Base-by-base conservation (phyloP, 2,113 vertebrate genomes). In the Castor canadensis region DNA sequence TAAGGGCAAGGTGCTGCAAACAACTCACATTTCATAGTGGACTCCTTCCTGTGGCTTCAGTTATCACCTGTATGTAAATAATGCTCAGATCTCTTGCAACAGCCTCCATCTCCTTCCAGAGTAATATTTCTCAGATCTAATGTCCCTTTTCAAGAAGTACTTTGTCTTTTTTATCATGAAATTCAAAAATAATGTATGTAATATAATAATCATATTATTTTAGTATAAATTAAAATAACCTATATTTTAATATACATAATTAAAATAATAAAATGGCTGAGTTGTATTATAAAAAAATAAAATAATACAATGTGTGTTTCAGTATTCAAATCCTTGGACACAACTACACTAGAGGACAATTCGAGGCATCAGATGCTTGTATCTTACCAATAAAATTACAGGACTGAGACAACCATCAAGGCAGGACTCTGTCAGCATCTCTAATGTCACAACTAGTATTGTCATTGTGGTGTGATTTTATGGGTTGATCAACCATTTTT, bases 81-180 rank as follows among this genome's bases (percentile, higher is more conserved):
- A 49, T 32, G 62, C 87, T 56, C 82, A 40, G 20, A 66, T 56
- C 45, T 86, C 26, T 91, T 60, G 13, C 10, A 11, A 60, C 20
- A 38, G 49, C 49, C 45, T 95, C 17, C 28, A 10, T 3, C 30
- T 92, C 40, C 10, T 83, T 40, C n/a, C 45, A 10, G 35, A 95
- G 79, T 30, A 64, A 49, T 40, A 56, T 30, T 80, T 75, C 76
- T 83, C 87, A 49, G 30, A 64, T n/a, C 24, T 32, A 79, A 11
- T 47, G 16, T 13, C 15, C 43, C 11, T 66, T 92, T 89, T 32
- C 84, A 79, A 91, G 6, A 43, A 47, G 73, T 49, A 38, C 69
- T 77, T 89, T 77, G 7, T 49, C 56, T 95, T 88, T 32, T 81
- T 93, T 95, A 49, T 69, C 40, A 71, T 66, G 13, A 96, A 82